Base-by-base conservation (phyloP, 92 coral and sea anemone genomes). In the Ricordea florida region DNA sequence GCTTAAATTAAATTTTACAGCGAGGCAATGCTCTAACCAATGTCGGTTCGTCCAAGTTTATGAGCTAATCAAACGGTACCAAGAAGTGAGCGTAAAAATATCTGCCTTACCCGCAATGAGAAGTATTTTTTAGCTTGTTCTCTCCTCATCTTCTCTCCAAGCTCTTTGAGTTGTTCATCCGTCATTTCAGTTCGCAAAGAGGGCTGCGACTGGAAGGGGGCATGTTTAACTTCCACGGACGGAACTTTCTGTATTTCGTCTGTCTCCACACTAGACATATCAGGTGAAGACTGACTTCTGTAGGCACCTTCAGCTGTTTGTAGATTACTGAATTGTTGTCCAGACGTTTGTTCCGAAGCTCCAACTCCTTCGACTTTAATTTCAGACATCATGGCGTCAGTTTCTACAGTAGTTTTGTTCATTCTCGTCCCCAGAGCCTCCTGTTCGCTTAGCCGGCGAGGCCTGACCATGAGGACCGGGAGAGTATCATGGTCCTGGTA, bases 81-180 rank as follows among this genome's bases (percentile, higher is more conserved):
- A 47, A 23, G 13, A 21, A 65, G 15, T 37, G 30, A 38, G 30
- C 10, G 6, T 1, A 23, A 42, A 6, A 4, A 64, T n/a, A n/a
- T n/a, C n/a, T n/a, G n/a, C n/a, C 97, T 77, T 71, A 94, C 98
- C 87, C 96, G 75, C 32, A 94, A 50, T 31, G 98, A 89, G 52
- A 94, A 94, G 57, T 94, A 94, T 57, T 91, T 94, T 58, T 88
- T 92, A 5, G 94, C 89, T 36, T 91, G 92, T 44, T 87, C 85
- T 45, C 41, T 61, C 61, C 87, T 81, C 38, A 76, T 37, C 48
- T 85, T 94, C 43, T 59, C 87, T 2, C 81, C 62, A 1, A 85
- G 26, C n/a, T 73, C 91, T 41, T 70, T 75, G 26, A 91, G 36
- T 40, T 91, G 78, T 58, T 94, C 94, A 2, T 78, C 36, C 23